Conservation (phyloP, 2,797 vertebrate genomes). For the Lemur catta region DNA sequence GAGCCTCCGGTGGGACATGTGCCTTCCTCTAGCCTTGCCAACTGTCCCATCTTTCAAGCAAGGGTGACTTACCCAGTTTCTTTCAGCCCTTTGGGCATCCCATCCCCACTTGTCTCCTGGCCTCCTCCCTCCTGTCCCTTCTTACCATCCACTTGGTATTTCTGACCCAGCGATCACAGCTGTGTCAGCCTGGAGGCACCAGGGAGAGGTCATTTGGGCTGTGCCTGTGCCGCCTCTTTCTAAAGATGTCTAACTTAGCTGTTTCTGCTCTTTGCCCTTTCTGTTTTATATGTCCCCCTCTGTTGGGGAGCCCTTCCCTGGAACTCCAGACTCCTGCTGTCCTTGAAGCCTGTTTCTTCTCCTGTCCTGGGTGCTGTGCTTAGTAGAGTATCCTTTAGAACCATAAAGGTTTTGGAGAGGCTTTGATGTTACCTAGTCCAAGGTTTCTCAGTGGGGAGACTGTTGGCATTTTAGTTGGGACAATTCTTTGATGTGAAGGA, state of each 20-base stretch:
- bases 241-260: background rate
- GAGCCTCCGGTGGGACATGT: background rate
- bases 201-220: background rate
- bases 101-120: background rate
- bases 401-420: background rate
- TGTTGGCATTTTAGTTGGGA: background rate
- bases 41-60: background rate
- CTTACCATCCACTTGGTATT: background rate
- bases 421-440: background rate
- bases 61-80: background rate
- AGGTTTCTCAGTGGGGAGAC: background rate
- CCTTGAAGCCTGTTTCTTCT: constrained; percentile 2
- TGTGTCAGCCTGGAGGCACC: background rate
- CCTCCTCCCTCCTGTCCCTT: background rate
- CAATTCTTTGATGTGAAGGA: background rate
- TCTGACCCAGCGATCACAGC: background rate
- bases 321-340: background rate
- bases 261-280: background rate
- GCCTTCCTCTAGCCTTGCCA: background rate
- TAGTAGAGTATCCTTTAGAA: background rate
- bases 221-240: background rate
- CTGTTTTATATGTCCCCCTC: background rate
- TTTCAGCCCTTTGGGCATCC: background rate
- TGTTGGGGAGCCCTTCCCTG: background rate
- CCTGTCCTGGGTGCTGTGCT: background rate